Evolutionary conservation across 2,113 vertebrate genomes (phyloP).

Genomic region (Balaenoptera acutorostrata): DNA sequence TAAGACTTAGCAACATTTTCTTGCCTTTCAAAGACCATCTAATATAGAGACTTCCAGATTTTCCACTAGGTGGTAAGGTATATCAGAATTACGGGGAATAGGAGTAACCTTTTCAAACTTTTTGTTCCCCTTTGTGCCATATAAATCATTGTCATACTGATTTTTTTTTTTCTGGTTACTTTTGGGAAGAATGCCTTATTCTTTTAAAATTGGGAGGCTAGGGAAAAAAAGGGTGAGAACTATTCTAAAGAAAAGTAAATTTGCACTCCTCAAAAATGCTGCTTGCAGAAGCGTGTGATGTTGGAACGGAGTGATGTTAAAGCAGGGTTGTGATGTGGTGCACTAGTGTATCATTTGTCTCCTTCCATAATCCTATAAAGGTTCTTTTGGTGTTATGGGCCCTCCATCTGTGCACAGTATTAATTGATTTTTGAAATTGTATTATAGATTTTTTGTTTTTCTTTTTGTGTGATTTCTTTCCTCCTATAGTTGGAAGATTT

Average conservation of each 20-base stretch:
- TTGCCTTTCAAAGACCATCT: not conserved
- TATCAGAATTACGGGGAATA: not conserved
- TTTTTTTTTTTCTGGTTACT: not conserved
- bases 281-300: not conserved
- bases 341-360: not conserved
- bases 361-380: not conserved
- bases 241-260: not conserved
- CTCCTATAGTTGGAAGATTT: constrained; percentile 90
- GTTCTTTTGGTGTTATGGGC: not conserved
- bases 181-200: not conserved
- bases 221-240: not conserved
- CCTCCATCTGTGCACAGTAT: not conserved
- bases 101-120: not conserved
- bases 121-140: not conserved
- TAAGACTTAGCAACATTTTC: not conserved
- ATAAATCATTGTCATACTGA: not conserved
- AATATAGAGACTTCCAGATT: not conserved
- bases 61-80: not conserved
- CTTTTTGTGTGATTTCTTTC: not conserved
- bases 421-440: not conserved
- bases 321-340: not conserved
- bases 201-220: not conserved
- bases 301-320: not conserved
- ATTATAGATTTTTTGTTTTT: not conserved
- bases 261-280: not conserved